Conservation (phyloP, 1,140 invertebrate genomes). For the Laupala kohalensis region DNA sequence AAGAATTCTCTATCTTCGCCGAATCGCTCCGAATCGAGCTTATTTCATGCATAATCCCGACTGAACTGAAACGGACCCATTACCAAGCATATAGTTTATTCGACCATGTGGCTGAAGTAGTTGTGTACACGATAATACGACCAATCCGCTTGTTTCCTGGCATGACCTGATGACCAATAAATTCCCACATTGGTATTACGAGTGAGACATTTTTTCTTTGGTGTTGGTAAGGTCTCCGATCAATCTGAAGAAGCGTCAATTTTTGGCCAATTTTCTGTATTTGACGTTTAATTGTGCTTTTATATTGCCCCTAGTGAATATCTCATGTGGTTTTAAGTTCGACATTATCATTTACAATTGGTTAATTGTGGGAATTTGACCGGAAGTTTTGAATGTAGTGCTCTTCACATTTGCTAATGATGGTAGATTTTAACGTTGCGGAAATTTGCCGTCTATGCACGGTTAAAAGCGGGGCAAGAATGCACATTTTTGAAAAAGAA, state of each 20-base stretch:
- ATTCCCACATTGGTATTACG: background rate
- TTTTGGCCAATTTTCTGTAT: background rate
- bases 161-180: too few relatives aligned
- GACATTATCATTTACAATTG: background rate
- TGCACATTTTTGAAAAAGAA: slow-evolving; percentile 55
- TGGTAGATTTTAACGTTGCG: slow-evolving; percentile 20
- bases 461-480: slow-evolving; percentile 42
- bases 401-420: background rate
- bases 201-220: background rate
- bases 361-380: background rate
- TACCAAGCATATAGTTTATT: too few relatives aligned
- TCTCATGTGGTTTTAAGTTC: background rate
- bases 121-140: too few relatives aligned
- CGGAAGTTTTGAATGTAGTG: background rate
- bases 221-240: background rate
- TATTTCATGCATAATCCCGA: too few relatives aligned
- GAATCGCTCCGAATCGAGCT: too few relatives aligned
- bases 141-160: too few relatives aligned
- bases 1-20: too few relatives aligned
- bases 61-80: too few relatives aligned
- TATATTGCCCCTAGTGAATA: too few relatives aligned
- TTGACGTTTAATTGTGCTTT: too few relatives aligned
- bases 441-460: slow-evolving; percentile 53
- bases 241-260: background rate
- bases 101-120: too few relatives aligned